Percentiles rank a stretch among this genome's conserved stretches.
phyloP scores from a whole-genome alignment of 2,113 vertebrate species.

The Microtus richardsoni region DNA sequence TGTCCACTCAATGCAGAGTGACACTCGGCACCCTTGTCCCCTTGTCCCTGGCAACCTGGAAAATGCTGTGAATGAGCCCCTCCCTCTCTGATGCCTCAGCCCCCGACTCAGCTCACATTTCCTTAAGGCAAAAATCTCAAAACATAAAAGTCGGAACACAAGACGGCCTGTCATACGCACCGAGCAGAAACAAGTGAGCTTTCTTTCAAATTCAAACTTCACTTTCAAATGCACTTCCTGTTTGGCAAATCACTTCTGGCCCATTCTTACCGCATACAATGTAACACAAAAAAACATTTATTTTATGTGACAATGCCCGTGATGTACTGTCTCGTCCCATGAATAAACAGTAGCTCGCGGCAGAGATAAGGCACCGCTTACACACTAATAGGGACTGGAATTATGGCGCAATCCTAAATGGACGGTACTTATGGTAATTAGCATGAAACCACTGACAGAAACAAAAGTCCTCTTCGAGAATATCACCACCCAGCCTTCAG shows the following conservation, averaged over 20 bases:
- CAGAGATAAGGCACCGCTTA: conserved; percentile 51
- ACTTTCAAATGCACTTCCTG: conserved; percentile 64
- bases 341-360: conserved; percentile 70
- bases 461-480: conserved; percentile 54
- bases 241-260: conserved; percentile 71
- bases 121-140: not conserved
- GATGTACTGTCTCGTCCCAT: conserved; percentile 57
- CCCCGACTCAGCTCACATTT: not conserved
- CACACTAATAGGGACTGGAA: conserved; percentile 53
- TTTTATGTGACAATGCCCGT: conserved; percentile 67
- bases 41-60: not conserved
- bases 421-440: conserved; percentile 73
- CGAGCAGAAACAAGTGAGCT: conserved; percentile 4
- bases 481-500: conserved; percentile 52
- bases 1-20: fast-evolving
- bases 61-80: no score
- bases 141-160: not conserved
- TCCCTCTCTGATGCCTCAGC: not conserved
- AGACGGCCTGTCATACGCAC: not conserved
- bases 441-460: conserved; percentile 74
- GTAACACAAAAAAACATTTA: conserved; percentile 59
- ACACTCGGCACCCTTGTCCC: fast-evolving
- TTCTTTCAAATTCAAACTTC: conserved; percentile 69
- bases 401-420: conserved; percentile 64
- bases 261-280: conserved; percentile 72